Evolutionary conservation across 2,888 invertebrate species (phyloP).

Genomic region (Bruchidius siliquastri): DNA sequence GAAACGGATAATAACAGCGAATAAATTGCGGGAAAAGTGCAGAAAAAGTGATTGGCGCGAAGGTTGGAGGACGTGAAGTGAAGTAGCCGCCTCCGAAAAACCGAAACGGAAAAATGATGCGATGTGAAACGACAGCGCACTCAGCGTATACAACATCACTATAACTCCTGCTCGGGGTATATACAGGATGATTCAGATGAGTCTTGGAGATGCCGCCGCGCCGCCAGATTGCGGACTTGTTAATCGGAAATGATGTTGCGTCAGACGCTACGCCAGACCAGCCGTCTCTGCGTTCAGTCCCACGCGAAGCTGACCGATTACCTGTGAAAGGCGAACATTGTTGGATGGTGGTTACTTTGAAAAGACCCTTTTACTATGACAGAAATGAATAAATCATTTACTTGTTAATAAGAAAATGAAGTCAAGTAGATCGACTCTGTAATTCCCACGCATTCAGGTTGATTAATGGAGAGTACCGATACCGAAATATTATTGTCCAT

Average conservation of each 20-base stretch:
- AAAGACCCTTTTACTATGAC: too few relatives aligned
- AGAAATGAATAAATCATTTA: too few relatives aligned
- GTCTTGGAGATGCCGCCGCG: neutral
- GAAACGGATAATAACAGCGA: neutral
- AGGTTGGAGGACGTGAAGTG: neutral
- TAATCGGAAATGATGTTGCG: neutral
- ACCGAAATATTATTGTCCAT: too few relatives aligned
- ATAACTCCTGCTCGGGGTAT: neutral
- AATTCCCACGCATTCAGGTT: too few relatives aligned
- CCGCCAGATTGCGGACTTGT: neutral
- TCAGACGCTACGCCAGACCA: neutral
- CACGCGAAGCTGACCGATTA: neutral
- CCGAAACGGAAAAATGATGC: neutral
- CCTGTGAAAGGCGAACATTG: neutral
- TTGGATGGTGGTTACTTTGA: too few relatives aligned
- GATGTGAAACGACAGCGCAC: neutral
- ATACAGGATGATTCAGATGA: neutral
- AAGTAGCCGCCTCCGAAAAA: neutral
- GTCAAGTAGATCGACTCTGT: too few relatives aligned
- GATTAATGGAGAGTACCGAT: too few relatives aligned
- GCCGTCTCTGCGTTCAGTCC: neutral
- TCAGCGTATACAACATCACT: neutral
- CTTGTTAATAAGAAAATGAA: too few relatives aligned
- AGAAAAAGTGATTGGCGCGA: neutral
- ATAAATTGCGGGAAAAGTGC: neutral